phyloP scores from a whole-genome alignment of 2,888 invertebrate species.

The Blastobasis adustella region DNA sequence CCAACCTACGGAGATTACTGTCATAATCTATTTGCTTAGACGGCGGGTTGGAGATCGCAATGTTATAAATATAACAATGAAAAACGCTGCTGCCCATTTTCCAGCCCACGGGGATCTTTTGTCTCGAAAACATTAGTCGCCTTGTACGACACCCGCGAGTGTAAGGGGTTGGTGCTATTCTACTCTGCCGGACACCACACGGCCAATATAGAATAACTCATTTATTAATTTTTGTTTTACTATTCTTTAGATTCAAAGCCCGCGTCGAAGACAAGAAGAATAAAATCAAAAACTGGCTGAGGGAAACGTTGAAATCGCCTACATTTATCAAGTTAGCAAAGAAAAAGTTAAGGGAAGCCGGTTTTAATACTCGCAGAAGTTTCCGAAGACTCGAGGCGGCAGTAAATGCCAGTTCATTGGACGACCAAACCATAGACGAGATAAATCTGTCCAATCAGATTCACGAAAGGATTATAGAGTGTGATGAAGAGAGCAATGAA shows the following conservation, averaged over 20 bases:
- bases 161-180: too few relatives aligned
- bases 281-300: conserved; percentile 59
- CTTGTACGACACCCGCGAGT: too few relatives aligned
- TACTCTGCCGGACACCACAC: too few relatives aligned
- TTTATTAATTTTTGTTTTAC: not conserved
- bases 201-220: too few relatives aligned
- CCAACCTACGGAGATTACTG: too few relatives aligned
- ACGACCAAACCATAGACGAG: conserved; percentile 51
- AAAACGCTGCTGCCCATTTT: too few relatives aligned
- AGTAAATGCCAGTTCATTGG: conserved; percentile 19
- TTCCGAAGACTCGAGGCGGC: conserved; percentile 16
- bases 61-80: too few relatives aligned
- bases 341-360: conserved; percentile 47
- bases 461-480: conserved; percentile 48
- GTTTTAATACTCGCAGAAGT: conserved; percentile 32
- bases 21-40: too few relatives aligned
- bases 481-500: conserved; percentile 37
- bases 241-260: conserved; percentile 46
- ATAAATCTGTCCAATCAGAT: conserved; percentile 54
- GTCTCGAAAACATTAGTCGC: too few relatives aligned
- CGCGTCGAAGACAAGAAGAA: conserved; percentile 60
- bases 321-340: conserved; percentile 54
- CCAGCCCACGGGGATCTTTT: too few relatives aligned
- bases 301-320: conserved; percentile 52
- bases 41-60: too few relatives aligned